Evolutionary conservation across 2,797 vertebrate genomes (phyloP), one percentile per base, ranked within the genome.

Genomic region (Nothura maculosa): DNA sequence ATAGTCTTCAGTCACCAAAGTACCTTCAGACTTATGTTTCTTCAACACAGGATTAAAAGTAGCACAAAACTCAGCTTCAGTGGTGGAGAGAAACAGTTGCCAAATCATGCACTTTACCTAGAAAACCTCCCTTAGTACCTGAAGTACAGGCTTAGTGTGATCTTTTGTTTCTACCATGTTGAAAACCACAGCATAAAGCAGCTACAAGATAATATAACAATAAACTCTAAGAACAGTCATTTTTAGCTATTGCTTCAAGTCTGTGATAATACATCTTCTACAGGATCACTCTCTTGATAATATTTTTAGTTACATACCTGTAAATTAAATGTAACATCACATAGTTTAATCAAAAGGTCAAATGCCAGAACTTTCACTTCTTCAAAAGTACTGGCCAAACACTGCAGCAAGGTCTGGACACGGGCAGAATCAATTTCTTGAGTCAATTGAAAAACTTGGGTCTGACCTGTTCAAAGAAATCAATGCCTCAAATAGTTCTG

Each of bases 341-440:
- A 98, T 32, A 99, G 98, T 92, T 98, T 99, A 96, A 95, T 98
- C 42, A 99, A 90, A 87, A 99, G 97, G 15, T 96, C 93, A 57
- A 98, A 98, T 4, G 99, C 98, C 87, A 99, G 97, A 50, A 98
- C 96, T 97, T 99, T 99, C 78, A 99, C 98, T 95, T 99, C 99
- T 93, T 99, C 98, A 96, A 99, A 99, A 96, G 99, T 99, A 97
- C 98, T 99, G 91, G 98, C 97, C 27, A 99, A 96, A 81, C 99
- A 99, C 95, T 97, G 98, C 81, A 99, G 97, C 85, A 99, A 98
- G 74, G 97, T 98, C 81, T 97, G 98, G 82, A 99, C 98, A 84
- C 98, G 98, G 63, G 83, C 25, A 80, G 92, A 91, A 87, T 98
- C 97, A 43, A 99, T 97, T 38, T 98, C 98, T 34, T 98, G 96